Evolutionary conservation across 2,797 vertebrate genomes (phyloP).

Genomic region (Anguilla obscura): DNA sequence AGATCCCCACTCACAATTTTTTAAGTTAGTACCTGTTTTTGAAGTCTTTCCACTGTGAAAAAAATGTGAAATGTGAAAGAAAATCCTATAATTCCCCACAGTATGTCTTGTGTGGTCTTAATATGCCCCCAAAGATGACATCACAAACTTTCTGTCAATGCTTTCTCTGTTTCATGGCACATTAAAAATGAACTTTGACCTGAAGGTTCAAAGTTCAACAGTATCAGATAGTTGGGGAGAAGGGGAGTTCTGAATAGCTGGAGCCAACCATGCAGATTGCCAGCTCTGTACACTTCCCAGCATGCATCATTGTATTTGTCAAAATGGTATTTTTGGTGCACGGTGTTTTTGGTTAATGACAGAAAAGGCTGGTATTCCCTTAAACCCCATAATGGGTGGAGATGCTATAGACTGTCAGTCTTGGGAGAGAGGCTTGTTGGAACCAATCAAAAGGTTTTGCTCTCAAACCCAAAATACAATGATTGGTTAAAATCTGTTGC

Average conservation of each 20-base stretch:
- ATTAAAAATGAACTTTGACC: constrained; percentile 1
- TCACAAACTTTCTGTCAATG: not conserved
- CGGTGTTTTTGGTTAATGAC: not conserved
- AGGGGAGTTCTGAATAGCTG: not conserved
- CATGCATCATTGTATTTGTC: not conserved
- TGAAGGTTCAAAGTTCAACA: not conserved
- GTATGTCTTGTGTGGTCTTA: not conserved
- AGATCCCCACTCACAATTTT: not conserved
- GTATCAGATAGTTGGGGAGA: not conserved
- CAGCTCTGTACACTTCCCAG: not conserved
- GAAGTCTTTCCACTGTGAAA: not conserved
- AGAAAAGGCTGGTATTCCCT: not conserved
- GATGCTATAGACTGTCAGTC: not conserved
- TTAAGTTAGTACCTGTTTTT: not conserved
- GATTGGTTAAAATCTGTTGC: not conserved
- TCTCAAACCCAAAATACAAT: not conserved
- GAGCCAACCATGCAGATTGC: not conserved
- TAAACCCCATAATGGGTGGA: not conserved
- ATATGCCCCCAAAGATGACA: not conserved
- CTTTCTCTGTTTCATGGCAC: not conserved
- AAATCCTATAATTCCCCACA: not conserved
- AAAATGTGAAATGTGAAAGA: not conserved
- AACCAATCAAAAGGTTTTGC: not conserved
- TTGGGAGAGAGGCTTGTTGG: not conserved
- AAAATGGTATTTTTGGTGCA: not conserved